Percentiles rank a stretch among this genome's conserved stretches.
Conservation (phyloP, 1,140 invertebrate species). For the Aleiodes sp. region DNA sequence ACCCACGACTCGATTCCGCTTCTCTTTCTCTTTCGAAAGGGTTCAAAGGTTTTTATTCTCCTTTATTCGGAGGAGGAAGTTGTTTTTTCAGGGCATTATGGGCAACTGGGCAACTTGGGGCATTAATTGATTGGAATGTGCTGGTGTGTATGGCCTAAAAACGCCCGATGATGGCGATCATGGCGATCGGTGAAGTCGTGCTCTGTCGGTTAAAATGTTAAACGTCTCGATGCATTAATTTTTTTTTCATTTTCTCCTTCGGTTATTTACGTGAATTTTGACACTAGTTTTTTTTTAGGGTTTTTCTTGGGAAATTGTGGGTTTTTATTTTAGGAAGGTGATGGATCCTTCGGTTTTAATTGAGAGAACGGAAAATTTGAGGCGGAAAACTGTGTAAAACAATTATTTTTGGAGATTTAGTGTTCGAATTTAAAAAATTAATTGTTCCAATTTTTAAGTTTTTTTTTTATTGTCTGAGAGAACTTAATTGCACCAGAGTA, state of each 20-base stretch:
- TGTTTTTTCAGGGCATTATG: not conserved
- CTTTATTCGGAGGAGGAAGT: too few relatives aligned
- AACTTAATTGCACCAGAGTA: too few relatives aligned
- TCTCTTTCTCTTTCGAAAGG: constrained; percentile 25
- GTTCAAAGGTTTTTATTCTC: not conserved
- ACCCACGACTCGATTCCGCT: too few relatives aligned
- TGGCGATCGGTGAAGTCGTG: not conserved
- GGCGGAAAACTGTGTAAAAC: too few relatives aligned
- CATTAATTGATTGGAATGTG: constrained; percentile 9
- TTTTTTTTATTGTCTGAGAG: too few relatives aligned
- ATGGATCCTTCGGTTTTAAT: too few relatives aligned
- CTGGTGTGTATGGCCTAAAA: constrained; percentile 27
- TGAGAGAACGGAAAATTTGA: too few relatives aligned
- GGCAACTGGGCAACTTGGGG: not conserved
- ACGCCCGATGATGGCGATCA: constrained; percentile 29
- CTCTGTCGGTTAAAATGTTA: not conserved
- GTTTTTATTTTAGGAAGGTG: not conserved
- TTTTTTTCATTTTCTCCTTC: constrained; percentile 7
- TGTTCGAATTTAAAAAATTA: too few relatives aligned
- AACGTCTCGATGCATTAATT: constrained; percentile 5
- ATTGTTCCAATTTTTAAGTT: too few relatives aligned
- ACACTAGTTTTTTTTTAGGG: not conserved
- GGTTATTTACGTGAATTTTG: too few relatives aligned
- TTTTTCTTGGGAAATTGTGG: not conserved
- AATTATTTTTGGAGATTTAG: too few relatives aligned